Conservation (phyloP, 2,888 invertebrate species). For the Mimas tiliae region DNA sequence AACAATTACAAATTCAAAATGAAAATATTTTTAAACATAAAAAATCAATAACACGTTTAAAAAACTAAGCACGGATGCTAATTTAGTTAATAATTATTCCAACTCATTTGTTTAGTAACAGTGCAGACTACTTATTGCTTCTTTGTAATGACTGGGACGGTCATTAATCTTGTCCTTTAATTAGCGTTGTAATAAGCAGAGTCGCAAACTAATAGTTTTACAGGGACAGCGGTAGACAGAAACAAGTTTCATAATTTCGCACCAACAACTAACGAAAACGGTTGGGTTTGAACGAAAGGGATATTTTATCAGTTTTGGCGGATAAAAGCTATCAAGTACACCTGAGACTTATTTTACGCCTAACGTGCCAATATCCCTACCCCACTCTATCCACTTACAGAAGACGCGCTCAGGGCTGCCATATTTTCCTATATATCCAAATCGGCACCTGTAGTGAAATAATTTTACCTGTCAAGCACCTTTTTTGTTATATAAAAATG, state of each 20-base stretch:
- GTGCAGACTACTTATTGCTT: conserved; percentile 19
- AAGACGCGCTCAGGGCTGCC: conserved; percentile 30
- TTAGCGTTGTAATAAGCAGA: conserved; percentile 18
- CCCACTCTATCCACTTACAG: conserved; percentile 44
- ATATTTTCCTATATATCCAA: conserved; percentile 31
- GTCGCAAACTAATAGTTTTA: conserved; percentile 22
- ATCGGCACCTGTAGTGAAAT: conserved; percentile 31
- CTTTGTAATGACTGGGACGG: conserved; percentile 12
- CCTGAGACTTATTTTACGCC: conserved; percentile 82
- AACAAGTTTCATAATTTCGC: conserved; percentile 54
- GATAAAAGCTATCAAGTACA: conserved; percentile 79
- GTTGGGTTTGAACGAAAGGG: conserved; percentile 59
- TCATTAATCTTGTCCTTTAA: conserved; percentile 27
- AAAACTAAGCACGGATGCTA: neutral
- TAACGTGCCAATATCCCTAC: conserved; percentile 74
- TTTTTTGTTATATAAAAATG: neutral
- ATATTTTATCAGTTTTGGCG: conserved; percentile 81
- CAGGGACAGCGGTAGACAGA: conserved; percentile 16
- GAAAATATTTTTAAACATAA: neutral
- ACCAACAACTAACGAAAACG: conserved; percentile 60
- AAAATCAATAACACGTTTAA: neutral
- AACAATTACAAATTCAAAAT: neutral
- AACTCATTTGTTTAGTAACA: neutral
- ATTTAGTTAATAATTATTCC: neutral
- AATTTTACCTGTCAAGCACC: conserved; percentile 8